Evolutionary conservation across 2,113 vertebrate genomes (phyloP).

Genomic region (Alexandromys fortis): DNA sequence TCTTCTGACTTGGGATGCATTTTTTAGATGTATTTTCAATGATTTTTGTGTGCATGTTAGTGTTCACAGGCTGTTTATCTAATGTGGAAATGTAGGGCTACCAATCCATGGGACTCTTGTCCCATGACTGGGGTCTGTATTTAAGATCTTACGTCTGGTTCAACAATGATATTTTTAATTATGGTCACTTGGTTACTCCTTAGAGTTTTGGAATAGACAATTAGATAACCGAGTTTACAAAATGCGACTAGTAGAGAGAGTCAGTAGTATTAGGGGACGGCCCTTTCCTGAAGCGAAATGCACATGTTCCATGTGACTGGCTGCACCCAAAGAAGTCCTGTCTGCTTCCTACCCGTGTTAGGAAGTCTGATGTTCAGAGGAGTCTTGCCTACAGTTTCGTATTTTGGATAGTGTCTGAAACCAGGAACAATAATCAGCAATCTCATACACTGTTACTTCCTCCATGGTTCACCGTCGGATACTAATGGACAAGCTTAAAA

Average conservation of each 20-base stretch:
- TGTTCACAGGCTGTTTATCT: not conserved
- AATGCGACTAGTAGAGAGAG: not conserved
- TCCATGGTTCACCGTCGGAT: slow-evolving; percentile 41
- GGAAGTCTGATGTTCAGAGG: not conserved
- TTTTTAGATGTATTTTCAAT: not conserved
- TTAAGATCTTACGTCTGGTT: slow-evolving; percentile 3
- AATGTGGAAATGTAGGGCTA: not conserved
- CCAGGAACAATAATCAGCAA: slow-evolving; percentile 22
- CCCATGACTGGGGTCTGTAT: not conserved
- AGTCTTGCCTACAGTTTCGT: not conserved
- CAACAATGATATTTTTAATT: not conserved
- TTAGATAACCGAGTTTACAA: not conserved
- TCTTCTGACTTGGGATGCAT: not conserved
- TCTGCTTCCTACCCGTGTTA: not conserved
- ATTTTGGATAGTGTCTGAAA: slow-evolving; percentile 40
- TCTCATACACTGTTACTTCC: slow-evolving; percentile 34
- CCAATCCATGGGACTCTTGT: not conserved
- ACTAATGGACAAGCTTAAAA: slow-evolving; percentile 51
- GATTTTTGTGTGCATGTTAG: not conserved
- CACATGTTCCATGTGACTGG: not conserved
- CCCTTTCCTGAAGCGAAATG: not conserved
- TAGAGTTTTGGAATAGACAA: not conserved
- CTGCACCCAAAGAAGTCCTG: not conserved
- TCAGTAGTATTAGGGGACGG: not conserved
- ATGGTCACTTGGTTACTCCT: not conserved